These are phyloP conservation scores for Coilia nasus DNA, from an alignment of 2,797 vertebrate genomes.

Conservation along the genomic window DNA sequence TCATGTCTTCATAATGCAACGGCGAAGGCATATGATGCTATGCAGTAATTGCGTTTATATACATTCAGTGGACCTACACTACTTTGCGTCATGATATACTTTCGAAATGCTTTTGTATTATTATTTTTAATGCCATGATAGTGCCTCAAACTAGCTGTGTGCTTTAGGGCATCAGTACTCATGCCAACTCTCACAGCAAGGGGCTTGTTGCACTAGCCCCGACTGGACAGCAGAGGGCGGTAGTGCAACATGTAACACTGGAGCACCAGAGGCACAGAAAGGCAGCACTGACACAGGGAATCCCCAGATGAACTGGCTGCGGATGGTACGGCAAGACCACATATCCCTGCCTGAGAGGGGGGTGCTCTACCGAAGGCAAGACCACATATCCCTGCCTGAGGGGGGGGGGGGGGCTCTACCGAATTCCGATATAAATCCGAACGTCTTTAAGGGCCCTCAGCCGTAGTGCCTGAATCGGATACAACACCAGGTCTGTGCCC, in stretches of 20 bases:
- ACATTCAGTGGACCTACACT: constrained; percentile 43
- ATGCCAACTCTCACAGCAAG: background rate
- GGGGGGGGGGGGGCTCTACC: background rate
- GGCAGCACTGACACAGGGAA: constrained; percentile 42
- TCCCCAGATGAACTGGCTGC: background rate
- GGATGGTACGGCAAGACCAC: background rate
- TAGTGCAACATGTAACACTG: constrained; percentile 46
- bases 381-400: background rate
- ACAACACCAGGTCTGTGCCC: background rate
- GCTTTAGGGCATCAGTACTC: background rate
- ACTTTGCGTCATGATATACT: constrained; percentile 4
- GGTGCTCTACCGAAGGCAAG: background rate
- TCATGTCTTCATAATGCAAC: constrained; percentile 34
- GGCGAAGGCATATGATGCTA: constrained; percentile 43
- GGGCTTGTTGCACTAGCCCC: constrained; percentile 40
- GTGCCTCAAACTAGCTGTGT: background rate
- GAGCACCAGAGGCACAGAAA: constrained; percentile 44
- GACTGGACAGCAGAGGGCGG: constrained; percentile 66
- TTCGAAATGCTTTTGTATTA: background rate
- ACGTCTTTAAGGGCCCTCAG: background rate
- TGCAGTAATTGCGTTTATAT: constrained; percentile 35
- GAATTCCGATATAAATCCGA: background rate
- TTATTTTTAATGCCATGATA: constrained; percentile 1
- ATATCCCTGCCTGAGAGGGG: background rate
- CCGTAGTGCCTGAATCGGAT: background rate